phyloP scores from a whole-genome alignment of 2,797 vertebrate genomes.

The Labroides dimidiatus region DNA sequence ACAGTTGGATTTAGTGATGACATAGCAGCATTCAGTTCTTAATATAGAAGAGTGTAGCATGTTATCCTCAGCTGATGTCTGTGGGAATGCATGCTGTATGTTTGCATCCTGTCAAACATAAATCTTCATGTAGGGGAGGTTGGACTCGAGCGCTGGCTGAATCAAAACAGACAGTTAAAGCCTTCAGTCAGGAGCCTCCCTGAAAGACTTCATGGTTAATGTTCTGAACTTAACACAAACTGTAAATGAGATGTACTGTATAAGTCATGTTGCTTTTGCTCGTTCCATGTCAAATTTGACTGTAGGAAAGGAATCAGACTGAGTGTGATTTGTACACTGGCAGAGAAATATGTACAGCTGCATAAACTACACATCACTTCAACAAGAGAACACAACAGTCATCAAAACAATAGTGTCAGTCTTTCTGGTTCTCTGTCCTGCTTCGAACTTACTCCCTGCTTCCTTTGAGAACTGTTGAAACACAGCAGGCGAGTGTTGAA shows the following conservation, averaged over 20 bases:
- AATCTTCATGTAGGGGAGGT: not conserved
- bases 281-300: not conserved
- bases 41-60: constrained; percentile 17
- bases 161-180: constrained; percentile 13
- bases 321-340: constrained; percentile 4
- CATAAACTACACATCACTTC: constrained; percentile 39
- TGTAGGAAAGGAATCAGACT: constrained; percentile 1
- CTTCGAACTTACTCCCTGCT: not conserved
- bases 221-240: not conserved
- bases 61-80: constrained; percentile 19
- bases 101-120: constrained; percentile 13
- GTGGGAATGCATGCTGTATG: not conserved
- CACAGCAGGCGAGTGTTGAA: constrained; percentile 4
- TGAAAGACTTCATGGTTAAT: not conserved
- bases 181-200: not conserved
- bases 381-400: constrained; percentile 1
- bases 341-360: constrained; percentile 43
- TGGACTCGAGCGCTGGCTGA: constrained; percentile 1
- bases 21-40: constrained; percentile 25
- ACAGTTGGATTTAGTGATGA: constrained; percentile 25
- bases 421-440: constrained; percentile 9
- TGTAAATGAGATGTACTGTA: not conserved
- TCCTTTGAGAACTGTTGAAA: constrained; percentile 11
- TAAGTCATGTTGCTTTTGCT: constrained; percentile 4
- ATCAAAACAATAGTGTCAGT: not conserved